phyloP scores from a whole-genome alignment of 2,797 vertebrate genomes.

The Xenops minutus region DNA sequence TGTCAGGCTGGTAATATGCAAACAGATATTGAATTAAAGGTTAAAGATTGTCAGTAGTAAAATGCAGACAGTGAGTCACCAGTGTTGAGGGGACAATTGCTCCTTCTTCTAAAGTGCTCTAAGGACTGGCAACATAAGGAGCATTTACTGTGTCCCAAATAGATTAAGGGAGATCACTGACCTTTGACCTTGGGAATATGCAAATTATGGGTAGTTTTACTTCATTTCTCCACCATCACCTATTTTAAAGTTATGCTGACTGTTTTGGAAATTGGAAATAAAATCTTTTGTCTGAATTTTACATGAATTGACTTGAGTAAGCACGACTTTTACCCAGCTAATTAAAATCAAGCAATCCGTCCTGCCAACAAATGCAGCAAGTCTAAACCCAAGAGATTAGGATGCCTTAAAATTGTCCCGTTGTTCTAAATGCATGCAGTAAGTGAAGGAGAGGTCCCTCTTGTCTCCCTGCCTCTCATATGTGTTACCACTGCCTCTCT shows the following conservation, averaged over 20 bases:
- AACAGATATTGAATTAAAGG: background rate
- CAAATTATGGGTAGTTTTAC: background rate
- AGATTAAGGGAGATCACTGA: background rate
- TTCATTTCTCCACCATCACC: background rate
- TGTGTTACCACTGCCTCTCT: background rate
- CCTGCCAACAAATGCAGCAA: background rate
- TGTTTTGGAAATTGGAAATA: background rate
- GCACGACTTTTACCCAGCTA: background rate
- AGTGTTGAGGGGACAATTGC: background rate
- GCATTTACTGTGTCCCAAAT: background rate
- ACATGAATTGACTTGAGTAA: background rate
- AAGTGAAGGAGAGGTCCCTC: background rate
- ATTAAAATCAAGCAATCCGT: background rate
- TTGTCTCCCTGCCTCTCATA: background rate
- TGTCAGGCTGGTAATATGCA: background rate
- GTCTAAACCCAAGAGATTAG: background rate
- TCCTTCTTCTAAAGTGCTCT: background rate
- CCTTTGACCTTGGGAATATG: background rate
- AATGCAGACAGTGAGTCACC: background rate
- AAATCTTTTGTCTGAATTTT: background rate
- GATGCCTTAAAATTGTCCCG: background rate
- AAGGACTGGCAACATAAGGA: background rate
- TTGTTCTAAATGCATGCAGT: background rate
- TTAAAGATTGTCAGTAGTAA: background rate
- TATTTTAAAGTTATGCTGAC: background rate